Evolutionary conservation across 2,113 vertebrate genomes (phyloP), one percentile per base, ranked within the genome.

Genomic region (Mola mola): DNA sequence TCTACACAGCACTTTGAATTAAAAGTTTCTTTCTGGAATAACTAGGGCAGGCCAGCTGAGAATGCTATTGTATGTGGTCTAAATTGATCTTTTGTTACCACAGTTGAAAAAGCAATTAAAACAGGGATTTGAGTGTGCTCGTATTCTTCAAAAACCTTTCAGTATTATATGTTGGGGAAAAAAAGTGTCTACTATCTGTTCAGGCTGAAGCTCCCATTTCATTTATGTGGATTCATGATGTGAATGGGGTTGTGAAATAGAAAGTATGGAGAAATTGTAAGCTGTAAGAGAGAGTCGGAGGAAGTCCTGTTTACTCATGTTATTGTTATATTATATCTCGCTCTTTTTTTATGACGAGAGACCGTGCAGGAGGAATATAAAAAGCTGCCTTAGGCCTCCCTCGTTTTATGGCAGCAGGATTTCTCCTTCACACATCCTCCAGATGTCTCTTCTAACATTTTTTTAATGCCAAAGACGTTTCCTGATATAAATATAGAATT

Each of bases 1-100:
- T 93, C 89, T 90, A 90, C 87, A 88, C 76, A 70, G 87, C 82
- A 91, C 88, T 91, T 90, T 93, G 84, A 92, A 90, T 89, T 89
- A 84, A 90, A 87, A 88, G 90, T 90, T 89, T 88, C 67, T 62
- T 75, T 78, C 70, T 64, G 69, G 59, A 84, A 89, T 79, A 92
- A 92, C 70, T 92, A 67, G 91, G 92, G 72, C 90, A 91, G 82
- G 88, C 87, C 90, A 90, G 86, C 79, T 67, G 92, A 93, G 92
- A 89, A 85, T 75, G 79, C 52, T 69, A 73, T 86, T 87, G 84
- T 87, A 73, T 85, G 79, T 79, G 85, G 81, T 83, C 78, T 77
- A 91, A 91, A 89, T 87, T 21, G 84, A 68, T 86, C 77, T 83
- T 87, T 88, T 89, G 91, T 90, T 89, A 85, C 44, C 43, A 56